Conservation (phyloP, 2,113 vertebrate genomes). For the Brachypodius melanocephalos region DNA sequence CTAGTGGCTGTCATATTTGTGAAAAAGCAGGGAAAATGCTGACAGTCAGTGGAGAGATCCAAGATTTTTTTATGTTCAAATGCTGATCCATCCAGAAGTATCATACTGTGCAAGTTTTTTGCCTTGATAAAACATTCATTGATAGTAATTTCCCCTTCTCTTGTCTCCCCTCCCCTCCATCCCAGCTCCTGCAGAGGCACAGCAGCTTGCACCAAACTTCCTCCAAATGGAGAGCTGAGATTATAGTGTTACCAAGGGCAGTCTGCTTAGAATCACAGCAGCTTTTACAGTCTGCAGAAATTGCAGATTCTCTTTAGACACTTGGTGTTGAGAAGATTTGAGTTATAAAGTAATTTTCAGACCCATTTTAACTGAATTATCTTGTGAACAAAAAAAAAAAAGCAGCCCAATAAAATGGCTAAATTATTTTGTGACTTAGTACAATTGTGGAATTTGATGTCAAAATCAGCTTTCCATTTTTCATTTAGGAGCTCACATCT, state of each 20-base stretch:
- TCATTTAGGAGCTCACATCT: neutral
- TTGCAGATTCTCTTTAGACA: neutral
- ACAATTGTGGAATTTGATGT: neutral
- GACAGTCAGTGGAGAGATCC: neutral
- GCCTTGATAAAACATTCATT: constrained; percentile 6
- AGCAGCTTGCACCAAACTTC: neutral
- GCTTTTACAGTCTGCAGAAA: neutral
- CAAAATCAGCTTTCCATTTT: neutral
- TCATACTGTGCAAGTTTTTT: neutral
- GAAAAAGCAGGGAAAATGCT: neutral
- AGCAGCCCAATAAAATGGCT: neutral
- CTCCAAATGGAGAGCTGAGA: neutral
- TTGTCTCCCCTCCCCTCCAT: neutral
- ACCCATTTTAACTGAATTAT: neutral
- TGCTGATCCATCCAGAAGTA: neutral
- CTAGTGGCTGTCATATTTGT: neutral
- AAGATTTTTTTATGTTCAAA: neutral
- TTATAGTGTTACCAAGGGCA: neutral
- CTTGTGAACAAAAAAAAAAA: neutral
- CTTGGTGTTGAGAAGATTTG: neutral
- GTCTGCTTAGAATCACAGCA: neutral
- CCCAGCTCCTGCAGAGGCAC: neutral
- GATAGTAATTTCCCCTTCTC: neutral
- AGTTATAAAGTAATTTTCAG: neutral
- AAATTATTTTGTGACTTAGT: neutral